Evolutionary conservation across 2,113 vertebrate species (phyloP).

Genomic region (Mustelus asterias): DNA sequence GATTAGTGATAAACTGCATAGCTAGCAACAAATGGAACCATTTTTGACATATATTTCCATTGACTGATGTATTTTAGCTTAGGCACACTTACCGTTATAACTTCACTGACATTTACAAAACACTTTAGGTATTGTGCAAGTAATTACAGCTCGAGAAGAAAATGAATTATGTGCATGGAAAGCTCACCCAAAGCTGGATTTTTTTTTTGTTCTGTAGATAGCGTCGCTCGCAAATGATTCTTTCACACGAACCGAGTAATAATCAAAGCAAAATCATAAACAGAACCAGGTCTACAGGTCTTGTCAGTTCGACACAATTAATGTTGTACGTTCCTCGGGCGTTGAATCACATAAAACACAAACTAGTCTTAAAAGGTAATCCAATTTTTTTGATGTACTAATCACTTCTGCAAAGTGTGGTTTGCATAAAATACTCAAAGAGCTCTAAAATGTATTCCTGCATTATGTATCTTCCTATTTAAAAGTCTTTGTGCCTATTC

Average conservation of each 20-base stretch:
- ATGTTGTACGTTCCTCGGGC: neutral
- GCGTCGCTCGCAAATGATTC: neutral
- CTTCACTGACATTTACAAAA: slow-evolving; percentile 15
- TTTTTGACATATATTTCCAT: slow-evolving; percentile 10
- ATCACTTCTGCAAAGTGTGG: neutral
- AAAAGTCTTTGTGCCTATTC: neutral
- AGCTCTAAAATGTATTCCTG: neutral
- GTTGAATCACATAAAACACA: neutral
- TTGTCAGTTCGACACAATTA: neutral
- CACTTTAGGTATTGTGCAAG: slow-evolving; percentile 1
- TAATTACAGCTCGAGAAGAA: neutral
- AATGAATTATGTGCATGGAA: neutral
- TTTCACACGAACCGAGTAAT: neutral
- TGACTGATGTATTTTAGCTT: neutral
- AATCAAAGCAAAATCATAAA: neutral
- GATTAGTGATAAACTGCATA: slow-evolving; percentile 26
- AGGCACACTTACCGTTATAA: neutral
- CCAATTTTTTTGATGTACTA: neutral
- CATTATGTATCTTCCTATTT: neutral
- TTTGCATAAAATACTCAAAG: neutral
- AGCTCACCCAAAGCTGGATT: neutral
- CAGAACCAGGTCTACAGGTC: neutral
- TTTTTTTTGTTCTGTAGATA: neutral
- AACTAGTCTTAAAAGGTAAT: slow-evolving; percentile 17
- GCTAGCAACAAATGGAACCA: neutral